A percentile compares a stretch with the other conserved stretches of the same genome.
Evolutionary conservation across 2,113 vertebrate genomes (phyloP).

Genomic region (Dinomys branickii): DNA sequence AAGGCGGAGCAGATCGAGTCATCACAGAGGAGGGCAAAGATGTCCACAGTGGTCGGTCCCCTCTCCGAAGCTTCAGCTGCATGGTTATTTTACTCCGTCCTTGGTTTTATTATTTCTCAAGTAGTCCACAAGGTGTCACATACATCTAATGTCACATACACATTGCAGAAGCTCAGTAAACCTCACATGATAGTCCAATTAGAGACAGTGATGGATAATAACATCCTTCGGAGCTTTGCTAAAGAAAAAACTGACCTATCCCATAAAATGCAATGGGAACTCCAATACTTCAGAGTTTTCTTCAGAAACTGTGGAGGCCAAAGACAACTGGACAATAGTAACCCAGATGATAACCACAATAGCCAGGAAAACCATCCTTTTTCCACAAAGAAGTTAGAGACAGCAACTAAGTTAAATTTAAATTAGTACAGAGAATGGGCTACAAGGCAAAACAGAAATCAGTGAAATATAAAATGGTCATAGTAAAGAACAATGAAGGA

Average conservation of each 20-base stretch:
- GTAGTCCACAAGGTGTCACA: not conserved
- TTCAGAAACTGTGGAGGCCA: not conserved
- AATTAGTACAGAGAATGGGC: not conserved
- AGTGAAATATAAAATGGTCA: not conserved
- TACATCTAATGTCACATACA: not conserved
- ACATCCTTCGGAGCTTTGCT: not conserved
- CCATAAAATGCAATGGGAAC: not conserved
- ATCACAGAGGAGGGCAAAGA: not conserved
- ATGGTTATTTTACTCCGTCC: not conserved
- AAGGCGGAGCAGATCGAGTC: not conserved
- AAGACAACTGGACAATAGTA: not conserved
- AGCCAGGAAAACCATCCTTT: not conserved
- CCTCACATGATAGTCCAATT: not conserved
- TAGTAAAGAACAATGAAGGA: not conserved
- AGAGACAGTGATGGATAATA: not conserved
- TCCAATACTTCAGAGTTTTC: not conserved
- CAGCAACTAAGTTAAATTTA: not conserved
- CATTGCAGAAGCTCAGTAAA: not conserved
- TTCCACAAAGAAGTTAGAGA: not conserved
- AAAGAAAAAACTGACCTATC: not conserved
- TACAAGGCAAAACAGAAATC: not conserved
- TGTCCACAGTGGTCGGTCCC: not conserved
- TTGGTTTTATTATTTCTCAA: not conserved
- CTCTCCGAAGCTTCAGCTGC: not conserved
- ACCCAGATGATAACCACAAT: accelerated